Evolutionary conservation across 2,797 vertebrate species (phyloP).

Genomic region (Pagetopsis macropterus): DNA sequence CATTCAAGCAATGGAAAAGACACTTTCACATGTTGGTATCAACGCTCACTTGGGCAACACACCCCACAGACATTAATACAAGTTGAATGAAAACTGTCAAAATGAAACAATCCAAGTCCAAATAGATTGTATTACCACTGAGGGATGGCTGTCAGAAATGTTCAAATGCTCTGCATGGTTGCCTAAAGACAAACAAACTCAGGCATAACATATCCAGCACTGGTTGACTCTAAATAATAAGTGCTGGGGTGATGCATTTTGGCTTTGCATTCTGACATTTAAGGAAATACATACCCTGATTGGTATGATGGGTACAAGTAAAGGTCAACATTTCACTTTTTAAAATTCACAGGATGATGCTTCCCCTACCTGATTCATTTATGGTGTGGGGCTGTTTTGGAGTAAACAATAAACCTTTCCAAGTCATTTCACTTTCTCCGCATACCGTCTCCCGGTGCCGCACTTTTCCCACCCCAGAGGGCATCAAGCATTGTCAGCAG

Average conservation of each 20-base stretch:
- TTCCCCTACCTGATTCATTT: constrained; percentile 40
- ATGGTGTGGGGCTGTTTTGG: constrained; percentile 12
- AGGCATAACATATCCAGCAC: constrained; percentile 1
- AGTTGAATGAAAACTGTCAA: neutral
- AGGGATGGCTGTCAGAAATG: neutral
- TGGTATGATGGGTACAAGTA: constrained; percentile 42
- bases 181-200: neutral
- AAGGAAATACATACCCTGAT: constrained; percentile 36
- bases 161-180: neutral
- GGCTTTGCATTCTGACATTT: constrained; percentile 49
- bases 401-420: constrained; percentile 43
- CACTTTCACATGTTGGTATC: neutral
- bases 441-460: constrained; percentile 3
- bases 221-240: constrained; percentile 26
- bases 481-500: constrained; percentile 43
- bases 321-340: constrained; percentile 60
- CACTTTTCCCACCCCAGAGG: constrained; percentile 44
- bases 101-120: neutral
- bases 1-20: neutral
- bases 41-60: neutral
- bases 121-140: neutral
- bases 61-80: neutral
- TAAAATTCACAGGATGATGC: constrained; percentile 37
- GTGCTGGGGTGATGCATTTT: constrained; percentile 24
- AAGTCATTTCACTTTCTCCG: constrained; percentile 22